Base-by-base conservation (phyloP, 2,113 vertebrate species). In the Dasyprocta punctata region DNA sequence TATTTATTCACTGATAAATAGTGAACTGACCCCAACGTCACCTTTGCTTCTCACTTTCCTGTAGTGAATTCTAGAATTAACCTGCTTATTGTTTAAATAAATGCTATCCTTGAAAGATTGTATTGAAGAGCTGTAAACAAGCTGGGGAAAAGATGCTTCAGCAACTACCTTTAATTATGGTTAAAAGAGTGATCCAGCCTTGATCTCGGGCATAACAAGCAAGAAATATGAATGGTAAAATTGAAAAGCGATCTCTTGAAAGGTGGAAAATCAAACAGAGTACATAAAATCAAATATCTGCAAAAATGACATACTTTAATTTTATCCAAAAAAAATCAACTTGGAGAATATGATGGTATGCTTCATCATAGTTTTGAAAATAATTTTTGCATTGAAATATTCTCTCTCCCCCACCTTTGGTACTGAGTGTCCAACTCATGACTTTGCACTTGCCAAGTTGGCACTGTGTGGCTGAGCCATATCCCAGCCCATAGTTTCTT, bases 61-160 rank as follows among this genome's bases (percentile, higher is more conserved):
- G 36, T 78, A 83, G 26, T 49, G 80, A 93, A 83, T 24, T 13
- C 92, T 95, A 65, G 54, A 82, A 91, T 89, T 86, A 86, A 95
- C 77, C 60, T 92, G 38, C 11, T 91, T 80, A 54, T 86, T 92
- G 44, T 89, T 95, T 89, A 90, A 90, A 85, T 89, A 78, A 90
- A 87, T 38, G 1, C 41, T 90, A 78, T n/a, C 9, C n/a, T 78
- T 89, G 73, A 96, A 94, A 56, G 61, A 73, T 4, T 86, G 17
- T 22, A 80, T 0, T 38, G 8, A 80, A 73, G 20, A 89, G 3
- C 16, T 86, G 10, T 83, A 86, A 94, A 75, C 0, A 71, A 47
- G 6, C 47, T 75, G 47, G 28, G 54, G 65, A 77, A 83, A 86
- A 65, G 24, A 63, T 33, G 3, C 54, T 92, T 84, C 65, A 73